Conservation (phyloP, 2,797 vertebrate species). For the Meda fulgida region DNA sequence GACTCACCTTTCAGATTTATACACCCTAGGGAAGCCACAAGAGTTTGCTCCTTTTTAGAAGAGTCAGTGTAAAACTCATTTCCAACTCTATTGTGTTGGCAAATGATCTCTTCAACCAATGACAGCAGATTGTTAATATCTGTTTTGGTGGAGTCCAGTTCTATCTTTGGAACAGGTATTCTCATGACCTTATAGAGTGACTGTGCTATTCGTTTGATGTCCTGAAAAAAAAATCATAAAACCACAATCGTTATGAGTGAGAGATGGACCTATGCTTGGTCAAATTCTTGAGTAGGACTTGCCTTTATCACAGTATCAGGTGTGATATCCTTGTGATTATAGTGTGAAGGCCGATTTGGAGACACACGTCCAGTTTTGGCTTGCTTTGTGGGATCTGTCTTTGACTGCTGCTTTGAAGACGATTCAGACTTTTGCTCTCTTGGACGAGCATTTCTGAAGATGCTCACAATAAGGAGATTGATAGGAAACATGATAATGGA, state of each 20-base stretch:
- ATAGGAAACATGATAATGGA: conserved; percentile 97
- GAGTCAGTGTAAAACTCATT: conserved; percentile 78
- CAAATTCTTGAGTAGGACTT: conserved; percentile 1
- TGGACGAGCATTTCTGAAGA: conserved; percentile 87
- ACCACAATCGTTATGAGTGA: neutral
- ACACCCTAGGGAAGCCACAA: conserved; percentile 37
- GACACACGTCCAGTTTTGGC: conserved; percentile 77
- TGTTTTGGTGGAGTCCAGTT: conserved; percentile 75
- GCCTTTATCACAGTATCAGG: conserved; percentile 89
- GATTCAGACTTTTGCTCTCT: conserved; percentile 63
- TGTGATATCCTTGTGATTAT: conserved; percentile 79
- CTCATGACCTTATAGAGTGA: conserved; percentile 87
- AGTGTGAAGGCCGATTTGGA: conserved; percentile 71
- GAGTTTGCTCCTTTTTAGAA: conserved; percentile 64
- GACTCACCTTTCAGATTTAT: conserved; percentile 46
- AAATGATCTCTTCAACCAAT: conserved; percentile 87
- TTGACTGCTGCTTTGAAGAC: conserved; percentile 56
- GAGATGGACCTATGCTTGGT: neutral
- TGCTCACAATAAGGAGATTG: conserved; percentile 94
- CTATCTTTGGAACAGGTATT: conserved; percentile 72
- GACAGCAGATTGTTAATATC: conserved; percentile 89
- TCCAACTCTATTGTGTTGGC: conserved; percentile 78
- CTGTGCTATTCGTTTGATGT: conserved; percentile 86
- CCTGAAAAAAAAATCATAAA: conserved; percentile 71
- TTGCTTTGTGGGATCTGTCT: conserved; percentile 68